Conservation (phyloP, 2,888 invertebrate genomes). For the Spatulosminthurus flaviceps region DNA sequence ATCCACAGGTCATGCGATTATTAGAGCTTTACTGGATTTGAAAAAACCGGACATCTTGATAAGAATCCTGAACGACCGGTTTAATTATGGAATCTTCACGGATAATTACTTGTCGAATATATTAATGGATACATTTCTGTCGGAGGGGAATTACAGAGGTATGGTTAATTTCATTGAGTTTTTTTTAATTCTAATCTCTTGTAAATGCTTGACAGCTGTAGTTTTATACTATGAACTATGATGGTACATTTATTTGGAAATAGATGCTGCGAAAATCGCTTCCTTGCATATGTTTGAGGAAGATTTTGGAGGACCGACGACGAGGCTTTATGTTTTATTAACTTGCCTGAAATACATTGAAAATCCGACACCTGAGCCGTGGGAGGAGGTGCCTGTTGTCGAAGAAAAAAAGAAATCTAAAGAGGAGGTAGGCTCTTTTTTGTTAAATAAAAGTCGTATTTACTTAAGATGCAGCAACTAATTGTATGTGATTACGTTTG, state of each 20-base stretch:
- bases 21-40: conserved; percentile 69
- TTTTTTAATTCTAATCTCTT: too few relatives aligned
- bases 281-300: conserved; percentile 88
- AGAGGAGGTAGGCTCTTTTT: conserved; percentile 60
- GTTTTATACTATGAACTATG: too few relatives aligned
- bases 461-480: too few relatives aligned
- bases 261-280: conserved; percentile 79
- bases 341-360: conserved; percentile 78
- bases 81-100: conserved; percentile 91
- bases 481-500: too few relatives aligned
- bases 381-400: conserved; percentile 66
- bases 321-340: conserved; percentile 76
- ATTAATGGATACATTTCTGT: conserved; percentile 80
- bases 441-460: too few relatives aligned
- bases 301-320: conserved; percentile 78
- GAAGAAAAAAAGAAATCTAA: conserved; percentile 64
- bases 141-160: conserved; percentile 72
- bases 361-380: conserved; percentile 67
- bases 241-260: too few relatives aligned
- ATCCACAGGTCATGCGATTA: conserved; percentile 84
- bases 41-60: conserved; percentile 75
- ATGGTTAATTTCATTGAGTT: conserved; percentile 3
- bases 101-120: conserved; percentile 82
- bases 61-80: conserved; percentile 78
- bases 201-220: too few relatives aligned